Percentiles rank a stretch among this genome's conserved stretches.
These are phyloP conservation scores for Argopecten irradians DNA, from an alignment of 1,140 invertebrate genomes.

Conservation along the genomic window DNA sequence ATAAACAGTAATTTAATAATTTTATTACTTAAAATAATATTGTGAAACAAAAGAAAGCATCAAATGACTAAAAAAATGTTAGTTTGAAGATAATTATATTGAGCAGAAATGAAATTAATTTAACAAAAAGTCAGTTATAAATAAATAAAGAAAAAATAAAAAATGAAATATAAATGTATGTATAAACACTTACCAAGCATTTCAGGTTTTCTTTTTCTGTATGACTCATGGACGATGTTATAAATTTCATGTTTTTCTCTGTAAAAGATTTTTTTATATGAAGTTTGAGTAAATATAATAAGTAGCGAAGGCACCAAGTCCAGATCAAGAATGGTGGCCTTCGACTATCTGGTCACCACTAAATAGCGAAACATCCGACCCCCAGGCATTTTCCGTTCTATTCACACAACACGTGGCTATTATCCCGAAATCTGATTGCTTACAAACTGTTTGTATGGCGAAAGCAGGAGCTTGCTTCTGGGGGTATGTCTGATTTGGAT, in stretches of 20 bases:
- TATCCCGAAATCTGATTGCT: not conserved
- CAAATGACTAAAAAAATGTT: too few species aligned
- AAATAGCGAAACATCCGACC: not conserved
- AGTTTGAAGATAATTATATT: too few species aligned
- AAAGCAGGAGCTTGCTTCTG: slow-evolving; percentile 15
- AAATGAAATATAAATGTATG: not conserved
- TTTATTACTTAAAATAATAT: too few species aligned
- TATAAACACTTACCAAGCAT: not conserved
- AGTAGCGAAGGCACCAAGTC: not conserved
- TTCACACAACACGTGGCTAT: slow-evolving; percentile 20
- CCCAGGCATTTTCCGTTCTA: not conserved
- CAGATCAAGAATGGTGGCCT: not conserved
- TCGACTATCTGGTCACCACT: not conserved
- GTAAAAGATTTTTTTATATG: not conserved
- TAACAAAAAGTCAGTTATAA: too few species aligned
- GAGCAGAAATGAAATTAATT: too few species aligned
- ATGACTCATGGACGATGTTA: not conserved
- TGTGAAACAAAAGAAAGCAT: too few species aligned
- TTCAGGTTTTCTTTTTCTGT: not conserved
- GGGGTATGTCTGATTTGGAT: not conserved
- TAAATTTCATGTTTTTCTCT: not conserved
- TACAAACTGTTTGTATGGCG: not conserved
- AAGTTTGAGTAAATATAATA: not conserved
- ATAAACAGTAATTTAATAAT: too few species aligned
- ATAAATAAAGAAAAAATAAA: too few species aligned